Percentiles rank a stretch among this genome's conserved stretches.
phyloP scores from a whole-genome alignment of 2,797 vertebrate genomes.

The Craterocephalus amniculus region DNA sequence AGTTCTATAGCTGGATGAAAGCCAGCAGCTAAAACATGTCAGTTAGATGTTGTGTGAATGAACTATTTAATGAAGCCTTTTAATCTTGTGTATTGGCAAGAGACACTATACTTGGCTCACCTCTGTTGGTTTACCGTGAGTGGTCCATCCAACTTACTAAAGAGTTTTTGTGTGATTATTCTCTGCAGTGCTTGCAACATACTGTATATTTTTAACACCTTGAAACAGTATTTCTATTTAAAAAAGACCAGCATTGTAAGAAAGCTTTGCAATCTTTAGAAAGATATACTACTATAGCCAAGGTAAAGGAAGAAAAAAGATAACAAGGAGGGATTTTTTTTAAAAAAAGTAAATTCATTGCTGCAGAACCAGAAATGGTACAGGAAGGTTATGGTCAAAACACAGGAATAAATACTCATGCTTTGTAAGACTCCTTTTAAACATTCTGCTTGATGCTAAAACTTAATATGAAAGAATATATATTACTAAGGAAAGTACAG shows the following conservation, averaged over 20 bases:
- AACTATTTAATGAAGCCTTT: slow-evolving; percentile 55
- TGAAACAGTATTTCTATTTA: background rate
- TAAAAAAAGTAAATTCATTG: slow-evolving; percentile 4
- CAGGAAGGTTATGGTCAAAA: background rate
- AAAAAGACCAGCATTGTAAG: background rate
- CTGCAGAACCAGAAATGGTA: background rate
- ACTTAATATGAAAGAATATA: background rate
- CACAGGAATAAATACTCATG: background rate
- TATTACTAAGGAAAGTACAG: background rate
- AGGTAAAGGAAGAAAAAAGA: background rate
- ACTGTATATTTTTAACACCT: slow-evolving; percentile 28
- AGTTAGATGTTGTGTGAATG: slow-evolving; percentile 38
- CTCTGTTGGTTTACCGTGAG: slow-evolving; percentile 32
- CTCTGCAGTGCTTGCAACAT: slow-evolving; percentile 21
- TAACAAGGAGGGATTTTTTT: background rate
- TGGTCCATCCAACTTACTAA: slow-evolving; percentile 48
- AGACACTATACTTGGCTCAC: slow-evolving; percentile 45
- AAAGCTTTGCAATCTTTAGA: background rate
- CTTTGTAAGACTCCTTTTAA: no score
- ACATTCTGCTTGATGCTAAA: background rate
- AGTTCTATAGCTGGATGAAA: slow-evolving; percentile 35
- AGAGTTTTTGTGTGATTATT: slow-evolving; percentile 46
- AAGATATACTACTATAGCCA: background rate
- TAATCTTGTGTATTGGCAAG: slow-evolving; percentile 56
- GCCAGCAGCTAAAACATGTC: slow-evolving; percentile 43